These are phyloP conservation scores for Pedionomus torquatus DNA, from an alignment of 2,113 vertebrate genomes.

Conservation along the genomic window DNA sequence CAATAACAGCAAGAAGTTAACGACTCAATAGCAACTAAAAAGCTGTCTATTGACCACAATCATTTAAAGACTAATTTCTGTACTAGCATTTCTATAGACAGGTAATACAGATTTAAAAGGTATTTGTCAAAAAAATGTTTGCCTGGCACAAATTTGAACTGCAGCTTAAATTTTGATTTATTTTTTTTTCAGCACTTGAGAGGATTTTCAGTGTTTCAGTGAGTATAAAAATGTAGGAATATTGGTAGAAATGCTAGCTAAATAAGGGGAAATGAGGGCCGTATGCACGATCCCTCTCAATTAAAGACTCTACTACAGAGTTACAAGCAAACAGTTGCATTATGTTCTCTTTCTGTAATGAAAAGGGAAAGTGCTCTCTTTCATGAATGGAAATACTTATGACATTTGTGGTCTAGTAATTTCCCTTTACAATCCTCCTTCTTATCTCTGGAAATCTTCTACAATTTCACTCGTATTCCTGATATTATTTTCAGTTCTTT, in stretches of 20 bases:
- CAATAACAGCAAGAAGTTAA: background rate
- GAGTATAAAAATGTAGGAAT: background rate
- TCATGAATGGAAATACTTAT: conserved; percentile 8
- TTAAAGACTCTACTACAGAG: background rate
- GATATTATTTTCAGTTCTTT: background rate
- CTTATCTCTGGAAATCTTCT: background rate
- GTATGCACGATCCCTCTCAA: accelerated
- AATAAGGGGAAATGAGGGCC: background rate
- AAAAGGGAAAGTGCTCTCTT: background rate
- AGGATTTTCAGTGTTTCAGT: background rate
- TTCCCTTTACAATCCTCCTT: background rate
- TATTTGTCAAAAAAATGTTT: background rate
- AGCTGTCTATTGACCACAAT: background rate
- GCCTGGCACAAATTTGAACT: background rate
- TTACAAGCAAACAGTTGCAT: background rate
- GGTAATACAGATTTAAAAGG: background rate
- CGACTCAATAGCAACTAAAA: background rate
- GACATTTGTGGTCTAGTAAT: background rate
- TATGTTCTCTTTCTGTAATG: background rate
- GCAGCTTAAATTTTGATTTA: background rate
- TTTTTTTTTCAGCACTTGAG: background rate
- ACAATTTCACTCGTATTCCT: background rate
- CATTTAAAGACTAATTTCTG: background rate
- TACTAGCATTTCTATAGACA: background rate
- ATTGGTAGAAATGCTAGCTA: background rate